Evolutionary conservation across 1,140 invertebrate genomes (phyloP), one percentile per base, ranked within the genome.

Genomic region (Scaptomyza graminum): DNA sequence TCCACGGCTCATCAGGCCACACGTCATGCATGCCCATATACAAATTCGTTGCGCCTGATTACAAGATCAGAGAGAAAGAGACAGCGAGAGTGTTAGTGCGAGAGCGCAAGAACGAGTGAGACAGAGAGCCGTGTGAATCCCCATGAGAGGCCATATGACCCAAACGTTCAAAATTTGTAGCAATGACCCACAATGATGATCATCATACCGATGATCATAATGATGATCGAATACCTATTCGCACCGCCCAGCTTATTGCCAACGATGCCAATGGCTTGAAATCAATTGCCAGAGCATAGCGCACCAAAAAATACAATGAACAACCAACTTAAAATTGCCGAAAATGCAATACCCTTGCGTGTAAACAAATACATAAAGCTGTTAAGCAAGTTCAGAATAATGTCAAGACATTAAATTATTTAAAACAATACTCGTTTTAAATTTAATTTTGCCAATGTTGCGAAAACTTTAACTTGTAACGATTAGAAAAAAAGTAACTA

Each of bases 101-200:
- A 18, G 12, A 39, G 28, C 4, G 11, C 12, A n/a, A n/a, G 43
- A 47, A 25, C 5, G 16, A 49, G 43, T 39, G 55, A 15, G 46
- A 61, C 11, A 34, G 28, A 13, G 25, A 12, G 37, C 75, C 80
- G 80, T 83, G 80, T 83, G 80, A 84, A 80, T 84, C 67, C 56
- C 49, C 41, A 68, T 7, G 65, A 54, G 65, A 54, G 65, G 61
- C 79, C 5, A 31, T 88, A 65, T 88, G 83, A 88, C 83, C 83
- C 83, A 70, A 88, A 88, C 83, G 83, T 83, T 88, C 84, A 88
- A 88, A 88, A 88, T 88, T 88, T 88, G 83, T 88, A 88, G 83
- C 83, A 88, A 66, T 83, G 79, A 83, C 80, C 79, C 76, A 49
- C 50, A 66, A 55, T 47, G 62, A 31, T 16, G 25, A 31, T 63